A percentile compares a stretch with the other conserved stretches of the same genome.
phyloP scores from a whole-genome alignment of 2,888 invertebrate species.

The Nomada goodeniana region DNA sequence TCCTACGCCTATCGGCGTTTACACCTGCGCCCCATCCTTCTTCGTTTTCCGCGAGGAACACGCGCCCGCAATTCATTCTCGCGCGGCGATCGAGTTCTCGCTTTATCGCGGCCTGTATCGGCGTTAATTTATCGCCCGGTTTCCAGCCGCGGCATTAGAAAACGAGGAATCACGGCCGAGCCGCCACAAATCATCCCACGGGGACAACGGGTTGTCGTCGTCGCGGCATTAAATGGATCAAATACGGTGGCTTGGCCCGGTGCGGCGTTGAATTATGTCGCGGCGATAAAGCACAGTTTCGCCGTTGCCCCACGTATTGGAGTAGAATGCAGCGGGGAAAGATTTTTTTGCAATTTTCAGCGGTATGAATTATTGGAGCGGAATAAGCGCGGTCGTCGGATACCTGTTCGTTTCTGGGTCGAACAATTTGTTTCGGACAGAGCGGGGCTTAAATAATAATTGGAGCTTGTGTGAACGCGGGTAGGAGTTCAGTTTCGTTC shows the following conservation, averaged over 20 bases:
- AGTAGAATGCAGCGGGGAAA: neutral
- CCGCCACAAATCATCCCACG: conserved; percentile 75
- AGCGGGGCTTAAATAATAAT: too few relatives aligned
- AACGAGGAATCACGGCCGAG: conserved; percentile 75
- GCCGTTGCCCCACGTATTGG: neutral
- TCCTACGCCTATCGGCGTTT: conserved; percentile 68
- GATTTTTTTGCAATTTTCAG: neutral
- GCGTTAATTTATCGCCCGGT: conserved; percentile 77
- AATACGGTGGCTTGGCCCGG: conserved; percentile 20
- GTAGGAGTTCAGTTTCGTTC: too few relatives aligned
- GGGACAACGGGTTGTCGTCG: conserved; percentile 65
- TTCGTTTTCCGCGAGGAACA: conserved; percentile 74
- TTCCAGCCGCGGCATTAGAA: conserved; percentile 72
- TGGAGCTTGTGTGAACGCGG: too few relatives aligned
- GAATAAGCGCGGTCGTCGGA: neutral
- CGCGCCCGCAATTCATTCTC: conserved; percentile 73
- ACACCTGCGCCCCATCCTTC: conserved; percentile 77
- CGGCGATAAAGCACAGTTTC: conserved; percentile 15
- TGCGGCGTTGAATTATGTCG: conserved; percentile 5
- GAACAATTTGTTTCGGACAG: too few relatives aligned
- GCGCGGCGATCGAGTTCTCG: conserved; percentile 72
- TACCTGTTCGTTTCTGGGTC: neutral
- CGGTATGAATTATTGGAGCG: neutral
- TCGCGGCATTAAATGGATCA: conserved; percentile 50
- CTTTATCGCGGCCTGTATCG: conserved; percentile 77